Conservation (phyloP, 2,113 vertebrate genomes). For the Microcebus murinus region DNA sequence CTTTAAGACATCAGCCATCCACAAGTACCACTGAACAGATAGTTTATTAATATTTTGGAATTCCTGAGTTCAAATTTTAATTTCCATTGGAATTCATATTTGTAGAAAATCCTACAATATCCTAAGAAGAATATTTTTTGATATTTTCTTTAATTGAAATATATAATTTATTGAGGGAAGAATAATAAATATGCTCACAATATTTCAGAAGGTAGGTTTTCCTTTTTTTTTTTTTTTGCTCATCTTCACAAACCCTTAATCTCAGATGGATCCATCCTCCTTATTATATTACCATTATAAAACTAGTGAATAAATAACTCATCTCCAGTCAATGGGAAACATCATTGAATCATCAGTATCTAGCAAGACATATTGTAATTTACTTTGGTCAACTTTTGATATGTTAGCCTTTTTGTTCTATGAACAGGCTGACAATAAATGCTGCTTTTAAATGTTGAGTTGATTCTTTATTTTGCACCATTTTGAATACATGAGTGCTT, state of each 20-base stretch:
- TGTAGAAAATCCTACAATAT: not conserved
- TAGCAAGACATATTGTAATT: not conserved
- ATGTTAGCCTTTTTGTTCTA: constrained; percentile 30
- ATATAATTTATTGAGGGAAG: not conserved
- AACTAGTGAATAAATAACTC: not conserved
- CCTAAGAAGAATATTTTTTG: not conserved
- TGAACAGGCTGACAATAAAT: not conserved
- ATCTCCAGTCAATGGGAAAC: not conserved
- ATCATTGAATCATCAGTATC: not conserved
- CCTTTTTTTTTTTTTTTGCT: not conserved
- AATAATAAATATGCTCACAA: not conserved
- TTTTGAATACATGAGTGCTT: not conserved
- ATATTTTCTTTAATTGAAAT: constrained; percentile 25
- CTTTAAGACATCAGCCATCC: not conserved
- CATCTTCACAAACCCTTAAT: not conserved
- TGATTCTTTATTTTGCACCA: not conserved
- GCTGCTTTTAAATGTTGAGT: not conserved
- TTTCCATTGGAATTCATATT: not conserved
- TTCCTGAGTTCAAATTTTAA: constrained; percentile 19
- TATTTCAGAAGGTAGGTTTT: not conserved
- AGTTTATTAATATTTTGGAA: not conserved
- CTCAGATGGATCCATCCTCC: not conserved
- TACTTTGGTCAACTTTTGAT: not conserved
- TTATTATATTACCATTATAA: not conserved
- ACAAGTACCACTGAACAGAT: not conserved